A percentile compares a stretch with the other conserved stretches of the same genome.
These are phyloP conservation scores for Protodeltote pygarga DNA, from an alignment of 2,888 invertebrate genomes.

Conservation along the genomic window DNA sequence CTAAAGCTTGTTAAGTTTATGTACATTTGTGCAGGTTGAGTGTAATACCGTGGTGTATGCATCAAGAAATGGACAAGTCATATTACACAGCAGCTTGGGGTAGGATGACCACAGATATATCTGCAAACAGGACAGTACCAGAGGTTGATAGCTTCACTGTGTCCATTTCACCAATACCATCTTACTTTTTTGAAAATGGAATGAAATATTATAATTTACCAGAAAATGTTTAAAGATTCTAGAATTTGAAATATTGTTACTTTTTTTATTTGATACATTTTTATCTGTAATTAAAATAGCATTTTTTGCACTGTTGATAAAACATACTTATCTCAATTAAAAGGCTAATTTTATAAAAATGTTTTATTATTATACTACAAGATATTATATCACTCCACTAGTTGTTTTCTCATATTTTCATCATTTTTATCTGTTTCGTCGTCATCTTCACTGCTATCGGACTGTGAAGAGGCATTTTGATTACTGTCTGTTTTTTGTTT, in stretches of 20 bases:
- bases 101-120: constrained; percentile 25
- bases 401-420: no score
- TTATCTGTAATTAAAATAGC: background rate
- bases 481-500: constrained; percentile 66
- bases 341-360: no score
- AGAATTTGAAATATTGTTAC: background rate
- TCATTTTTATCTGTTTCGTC: constrained; percentile 25
- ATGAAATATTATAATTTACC: constrained; percentile 33
- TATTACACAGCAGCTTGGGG: constrained; percentile 32
- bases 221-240: constrained; percentile 22
- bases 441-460: constrained; percentile 65
- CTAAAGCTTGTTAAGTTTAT: no score
- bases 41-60: constrained; percentile 41
- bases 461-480: constrained; percentile 62
- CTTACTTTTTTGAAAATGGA: constrained; percentile 46
- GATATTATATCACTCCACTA: no score
- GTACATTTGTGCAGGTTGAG: constrained; percentile 44
- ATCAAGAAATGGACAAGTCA: constrained; percentile 2
- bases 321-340: background rate
- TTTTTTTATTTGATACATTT: background rate
- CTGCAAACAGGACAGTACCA: no score
- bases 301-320: no score
- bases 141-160: constrained; percentile 41
- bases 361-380: no score
- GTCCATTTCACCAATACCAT: constrained; percentile 44